Conservation (phyloP, 2,888 invertebrate species). For the Germaria angustata region DNA sequence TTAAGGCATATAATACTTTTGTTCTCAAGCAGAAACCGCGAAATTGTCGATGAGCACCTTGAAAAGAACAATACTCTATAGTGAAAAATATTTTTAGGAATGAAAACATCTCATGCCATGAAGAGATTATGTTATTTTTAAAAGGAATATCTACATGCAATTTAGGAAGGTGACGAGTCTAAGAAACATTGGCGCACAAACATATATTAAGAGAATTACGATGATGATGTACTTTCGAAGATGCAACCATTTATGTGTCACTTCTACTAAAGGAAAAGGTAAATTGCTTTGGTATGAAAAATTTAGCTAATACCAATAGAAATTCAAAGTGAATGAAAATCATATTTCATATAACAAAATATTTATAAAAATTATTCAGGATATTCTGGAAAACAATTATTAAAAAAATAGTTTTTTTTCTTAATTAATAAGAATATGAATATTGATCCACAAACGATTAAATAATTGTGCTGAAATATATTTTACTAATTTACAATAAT, state of each 20-base stretch:
- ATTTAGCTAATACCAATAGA: too few relatives aligned
- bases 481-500: slow-evolving; percentile 34
- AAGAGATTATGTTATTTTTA: neutral
- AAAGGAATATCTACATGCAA: neutral
- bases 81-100: slow-evolving; percentile 31
- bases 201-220: too few relatives aligned
- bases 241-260: too few relatives aligned
- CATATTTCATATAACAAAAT: too few relatives aligned
- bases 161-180: slow-evolving; percentile 34
- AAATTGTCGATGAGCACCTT: slow-evolving; percentile 61
- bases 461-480: slow-evolving; percentile 32
- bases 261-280: too few relatives aligned
- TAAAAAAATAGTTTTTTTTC: too few relatives aligned
- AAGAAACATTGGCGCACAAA: slow-evolving; percentile 5
- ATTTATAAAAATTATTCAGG: too few relatives aligned
- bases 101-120: neutral
- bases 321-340: too few relatives aligned
- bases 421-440: too few relatives aligned
- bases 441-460: slow-evolving; percentile 14
- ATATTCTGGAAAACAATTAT: too few relatives aligned
- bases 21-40: slow-evolving; percentile 41
- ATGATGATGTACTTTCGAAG: too few relatives aligned
- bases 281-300: too few relatives aligned
- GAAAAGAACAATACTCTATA: slow-evolving; percentile 40
- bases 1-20: neutral